Percentiles rank a stretch among this genome's conserved stretches.
phyloP scores from a whole-genome alignment of 2,113 vertebrate genomes.

The Ctenomys sociabilis region DNA sequence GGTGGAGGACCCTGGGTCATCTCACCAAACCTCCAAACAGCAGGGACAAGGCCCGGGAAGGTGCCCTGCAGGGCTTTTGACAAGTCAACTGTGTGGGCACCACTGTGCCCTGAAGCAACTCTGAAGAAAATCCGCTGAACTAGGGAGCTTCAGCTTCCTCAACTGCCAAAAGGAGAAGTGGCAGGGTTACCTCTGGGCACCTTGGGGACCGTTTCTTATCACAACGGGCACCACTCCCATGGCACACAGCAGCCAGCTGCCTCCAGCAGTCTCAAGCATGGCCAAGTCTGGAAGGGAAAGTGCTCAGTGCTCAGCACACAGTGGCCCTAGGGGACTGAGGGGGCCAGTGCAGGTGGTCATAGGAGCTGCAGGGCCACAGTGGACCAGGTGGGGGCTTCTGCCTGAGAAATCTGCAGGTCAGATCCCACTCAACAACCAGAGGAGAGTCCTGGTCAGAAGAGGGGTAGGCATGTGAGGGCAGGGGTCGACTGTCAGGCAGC shows the following conservation, averaged over 20 bases:
- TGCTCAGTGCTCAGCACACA: background rate
- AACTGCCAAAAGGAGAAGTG: background rate
- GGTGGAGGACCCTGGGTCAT: background rate
- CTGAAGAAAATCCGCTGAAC: background rate
- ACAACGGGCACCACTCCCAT: background rate
- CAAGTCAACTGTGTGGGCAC: background rate
- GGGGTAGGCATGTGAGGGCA: background rate
- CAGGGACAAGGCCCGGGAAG: background rate
- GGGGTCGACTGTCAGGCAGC: background rate
- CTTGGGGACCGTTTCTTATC: background rate
- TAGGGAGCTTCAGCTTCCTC: background rate
- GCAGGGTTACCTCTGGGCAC: rapidly evolving
- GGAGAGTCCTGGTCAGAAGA: background rate
- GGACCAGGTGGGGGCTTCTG: background rate
- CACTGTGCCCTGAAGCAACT: background rate
- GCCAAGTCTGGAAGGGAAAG: background rate
- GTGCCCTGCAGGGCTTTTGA: background rate
- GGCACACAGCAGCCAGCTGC: background rate
- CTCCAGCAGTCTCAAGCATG: background rate
- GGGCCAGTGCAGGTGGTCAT: background rate
- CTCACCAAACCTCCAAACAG: too few relatives aligned
- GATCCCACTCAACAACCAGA: background rate
- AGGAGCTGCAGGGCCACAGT: background rate
- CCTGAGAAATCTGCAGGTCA: background rate
- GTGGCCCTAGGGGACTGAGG: background rate